Conservation (phyloP, 2,888 invertebrate species). For the Melolontha melolontha region DNA sequence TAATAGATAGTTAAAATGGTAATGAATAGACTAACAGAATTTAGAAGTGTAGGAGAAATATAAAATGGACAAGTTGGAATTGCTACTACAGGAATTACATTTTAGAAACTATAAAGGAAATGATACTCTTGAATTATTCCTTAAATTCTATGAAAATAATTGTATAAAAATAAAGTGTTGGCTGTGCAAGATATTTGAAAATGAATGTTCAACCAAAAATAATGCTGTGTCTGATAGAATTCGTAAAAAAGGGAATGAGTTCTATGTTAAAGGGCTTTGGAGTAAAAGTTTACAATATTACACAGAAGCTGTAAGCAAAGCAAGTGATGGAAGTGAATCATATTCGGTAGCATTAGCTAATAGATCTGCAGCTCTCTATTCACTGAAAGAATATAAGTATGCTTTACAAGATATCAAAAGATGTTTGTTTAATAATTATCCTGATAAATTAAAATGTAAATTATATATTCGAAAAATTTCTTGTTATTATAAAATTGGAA, state of each 20-base stretch:
- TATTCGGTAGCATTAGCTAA: constrained; percentile 76
- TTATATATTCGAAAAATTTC: constrained; percentile 74
- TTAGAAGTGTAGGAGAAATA: no score
- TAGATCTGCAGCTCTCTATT: constrained; percentile 75
- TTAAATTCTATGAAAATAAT: constrained; percentile 8
- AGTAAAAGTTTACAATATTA: constrained; percentile 66
- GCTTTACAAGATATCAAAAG: constrained; percentile 74
- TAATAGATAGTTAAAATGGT: no score
- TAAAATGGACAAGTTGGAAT: constrained; percentile 8
- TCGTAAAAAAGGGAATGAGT: constrained; percentile 36
- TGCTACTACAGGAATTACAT: background rate
- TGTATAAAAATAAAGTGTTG: background rate
- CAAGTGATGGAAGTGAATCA: constrained; percentile 69
- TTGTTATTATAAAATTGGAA: constrained; percentile 63
- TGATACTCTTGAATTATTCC: constrained; percentile 15
- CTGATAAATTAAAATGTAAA: constrained; percentile 73
- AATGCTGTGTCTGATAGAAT: constrained; percentile 28
- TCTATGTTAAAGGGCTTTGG: constrained; percentile 30
- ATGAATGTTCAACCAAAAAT: background rate
- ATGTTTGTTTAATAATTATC: constrained; percentile 73
- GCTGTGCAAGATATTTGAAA: background rate
- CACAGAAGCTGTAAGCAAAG: constrained; percentile 73
- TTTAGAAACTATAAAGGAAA: background rate
- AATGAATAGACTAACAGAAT: no score
- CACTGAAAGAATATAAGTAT: constrained; percentile 72